Base-by-base conservation (phyloP, 2,797 vertebrate species). In the Nothura maculosa region DNA sequence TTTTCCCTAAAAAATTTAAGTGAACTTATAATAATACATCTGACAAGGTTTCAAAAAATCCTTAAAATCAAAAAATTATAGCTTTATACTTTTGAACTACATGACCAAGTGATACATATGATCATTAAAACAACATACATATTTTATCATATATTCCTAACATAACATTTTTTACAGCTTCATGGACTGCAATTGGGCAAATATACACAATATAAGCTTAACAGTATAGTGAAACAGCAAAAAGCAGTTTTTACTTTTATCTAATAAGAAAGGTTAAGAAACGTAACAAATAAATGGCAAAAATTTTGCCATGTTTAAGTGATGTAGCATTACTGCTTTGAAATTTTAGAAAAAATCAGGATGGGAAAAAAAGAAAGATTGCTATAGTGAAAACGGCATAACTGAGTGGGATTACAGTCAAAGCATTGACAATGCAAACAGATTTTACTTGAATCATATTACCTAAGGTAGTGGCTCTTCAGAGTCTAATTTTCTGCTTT, bases 401-500 rank as follows among this genome's bases (percentile, higher is more conserved):
- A 3, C 9, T 79, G 20, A 52, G 4, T 28, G 69, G 36, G 4
- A 79, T 55, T 69, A 19, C 2, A 52, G 30, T 75, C 16, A 50
- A 82, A 32, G 10, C 14, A 62, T 76, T 77, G 73, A 69, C 32
- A 61, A 42, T 5, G 5, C 20, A 20, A 32, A 54, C 5, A 2
- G 25, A 70, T 55, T 76, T 81, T 74, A 67, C 6, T n/a, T 50
- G 1, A 63, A 17, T 5, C 48, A 3, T 28, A 12, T 34, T 40
- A 7, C 5, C 64, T 58, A 63, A 64, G 19, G 69, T 13, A 42
- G 9, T 67, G 27, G 8, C 28, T 57, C 16, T 75, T 54, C 22
- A 50, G 18, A 1, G 6, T 3, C 47, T 6, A 0, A 82, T 0
- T 27, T 72, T 10, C 9, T 47, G 1, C 17, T 82, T 40, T 52